Percentiles rank a stretch among this genome's conserved stretches.
Evolutionary conservation across 1,140 invertebrate genomes (phyloP).

Genomic region (Drosophila guanche): DNA sequence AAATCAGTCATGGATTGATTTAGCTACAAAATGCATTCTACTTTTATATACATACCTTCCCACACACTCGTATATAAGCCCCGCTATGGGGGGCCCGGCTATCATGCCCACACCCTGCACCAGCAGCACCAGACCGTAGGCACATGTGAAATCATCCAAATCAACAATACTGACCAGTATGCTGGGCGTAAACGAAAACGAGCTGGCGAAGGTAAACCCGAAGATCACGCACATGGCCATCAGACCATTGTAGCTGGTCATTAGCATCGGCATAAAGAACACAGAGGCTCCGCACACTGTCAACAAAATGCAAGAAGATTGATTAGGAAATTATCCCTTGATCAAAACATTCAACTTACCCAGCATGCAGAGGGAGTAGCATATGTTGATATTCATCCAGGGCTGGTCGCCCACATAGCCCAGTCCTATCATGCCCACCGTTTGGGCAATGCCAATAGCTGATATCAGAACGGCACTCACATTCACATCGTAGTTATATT

Average conservation of each 20-base stretch:
- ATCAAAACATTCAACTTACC: conserved; percentile 50
- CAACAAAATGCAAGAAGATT: conserved; percentile 5
- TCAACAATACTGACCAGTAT: conserved; percentile 87
- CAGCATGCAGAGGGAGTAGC: conserved; percentile 90
- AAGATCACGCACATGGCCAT: conserved; percentile 87
- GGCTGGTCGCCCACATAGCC: conserved; percentile 95
- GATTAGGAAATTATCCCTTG: background rate
- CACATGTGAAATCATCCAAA: conserved; percentile 90
- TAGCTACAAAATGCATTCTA: background rate
- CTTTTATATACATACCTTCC: conserved; percentile 51
- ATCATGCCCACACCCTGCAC: conserved; percentile 91
- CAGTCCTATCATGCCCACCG: conserved; percentile 94
- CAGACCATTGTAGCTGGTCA: conserved; percentile 86
- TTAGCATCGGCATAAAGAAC: conserved; percentile 88
- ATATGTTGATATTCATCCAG: conserved; percentile 92
- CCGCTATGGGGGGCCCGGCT: conserved; percentile 86
- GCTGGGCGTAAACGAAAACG: conserved; percentile 93
- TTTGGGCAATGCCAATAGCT: conserved; percentile 93
- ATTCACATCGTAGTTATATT: conserved; percentile 87
- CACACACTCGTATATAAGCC: conserved; percentile 83
- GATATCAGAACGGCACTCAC: conserved; percentile 91
- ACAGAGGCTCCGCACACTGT: conserved; percentile 89
- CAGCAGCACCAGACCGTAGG: conserved; percentile 93
- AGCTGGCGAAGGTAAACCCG: conserved; percentile 93
- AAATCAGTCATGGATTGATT: background rate